Percentiles rank a stretch among this genome's conserved stretches.
phyloP scores from a whole-genome alignment of 1,140 invertebrate genomes.

The Drusus annulatus region DNA sequence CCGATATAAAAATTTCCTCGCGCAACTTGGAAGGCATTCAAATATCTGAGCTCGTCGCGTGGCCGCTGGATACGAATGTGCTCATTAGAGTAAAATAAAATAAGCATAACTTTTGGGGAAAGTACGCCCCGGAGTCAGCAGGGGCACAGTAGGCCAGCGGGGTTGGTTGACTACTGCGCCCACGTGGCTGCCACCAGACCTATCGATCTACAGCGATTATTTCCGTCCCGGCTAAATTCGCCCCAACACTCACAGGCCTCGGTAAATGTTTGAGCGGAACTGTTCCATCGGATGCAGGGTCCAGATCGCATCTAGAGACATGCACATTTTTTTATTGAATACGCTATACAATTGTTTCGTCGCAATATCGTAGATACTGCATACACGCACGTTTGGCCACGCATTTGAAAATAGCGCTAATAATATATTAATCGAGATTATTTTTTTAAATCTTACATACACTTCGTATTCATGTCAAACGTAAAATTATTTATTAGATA shows the following conservation, averaged over 20 bases:
- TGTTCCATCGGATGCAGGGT: neutral
- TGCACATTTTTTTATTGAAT: too few species aligned
- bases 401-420: too few species aligned
- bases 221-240: constrained; percentile 18
- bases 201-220: constrained; percentile 31
- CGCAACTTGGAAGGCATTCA: neutral
- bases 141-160: neutral
- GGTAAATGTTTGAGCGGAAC: neutral
- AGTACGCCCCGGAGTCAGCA: neutral
- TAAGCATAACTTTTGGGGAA: too few species aligned
- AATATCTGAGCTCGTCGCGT: neutral
- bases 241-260: neutral
- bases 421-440: too few species aligned
- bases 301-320: too few species aligned
- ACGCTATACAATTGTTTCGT: too few species aligned
- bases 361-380: too few species aligned
- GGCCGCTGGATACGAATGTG: neutral
- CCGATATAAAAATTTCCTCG: neutral
- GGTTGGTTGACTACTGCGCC: neutral
- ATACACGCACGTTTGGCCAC: too few species aligned
- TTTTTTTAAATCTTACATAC: too few species aligned
- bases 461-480: too few species aligned
- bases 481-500: too few species aligned
- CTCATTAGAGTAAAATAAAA: neutral
- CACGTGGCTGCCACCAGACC: neutral